Base-by-base conservation (phyloP, 2,113 vertebrate genomes). In the Origma solitaria region DNA sequence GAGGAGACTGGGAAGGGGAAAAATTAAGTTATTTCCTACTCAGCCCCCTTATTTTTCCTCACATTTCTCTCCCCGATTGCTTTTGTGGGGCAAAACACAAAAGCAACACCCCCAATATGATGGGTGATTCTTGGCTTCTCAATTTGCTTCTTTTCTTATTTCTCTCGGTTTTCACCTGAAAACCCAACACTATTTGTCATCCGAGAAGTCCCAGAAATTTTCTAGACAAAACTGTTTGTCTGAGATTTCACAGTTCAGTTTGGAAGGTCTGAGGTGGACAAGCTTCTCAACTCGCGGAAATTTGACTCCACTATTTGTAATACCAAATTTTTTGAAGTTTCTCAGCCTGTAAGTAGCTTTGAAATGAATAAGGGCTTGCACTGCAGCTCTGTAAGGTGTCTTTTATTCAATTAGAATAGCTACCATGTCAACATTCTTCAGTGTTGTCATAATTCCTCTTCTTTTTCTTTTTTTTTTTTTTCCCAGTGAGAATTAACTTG, bases 331-430 rank as follows among this genome's bases (percentile, higher is more conserved):
- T 96, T 89, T 76, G 1, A 90, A 91, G 47, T 70, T 92, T 93
- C 80, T 92, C 31, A 78, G 79, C n/a, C 76, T 40, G 28, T 75
- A 72, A 90, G 82, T 64, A 78, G 79, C 85, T 96, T 88, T 92
- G 92, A 95, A 94, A 95, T 88, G n/a, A 88, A 86, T 81, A 66
- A 73, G 57, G 60, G 38, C 51, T 88, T 51, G 80, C 72, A 88
- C 53, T 69, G 68, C 35, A 71, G 45, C 82, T 86, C 85, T 77
- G 62, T 24, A 70, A 92, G 91, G 82, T 93, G 90, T 80, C 78
- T 87, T 95, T 95, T 89, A 85, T 95, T 93, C 84, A 86, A 47
- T 92, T 95, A 97, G 73, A 90, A 45, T 50, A 61, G 25, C 50
- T 25, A 82, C 38, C 30, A 83, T 70, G 77, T 89, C 94, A 95